These are phyloP conservation scores for Rhodophaea formosa DNA, from an alignment of 2,888 invertebrate genomes.

Conservation along the genomic window DNA sequence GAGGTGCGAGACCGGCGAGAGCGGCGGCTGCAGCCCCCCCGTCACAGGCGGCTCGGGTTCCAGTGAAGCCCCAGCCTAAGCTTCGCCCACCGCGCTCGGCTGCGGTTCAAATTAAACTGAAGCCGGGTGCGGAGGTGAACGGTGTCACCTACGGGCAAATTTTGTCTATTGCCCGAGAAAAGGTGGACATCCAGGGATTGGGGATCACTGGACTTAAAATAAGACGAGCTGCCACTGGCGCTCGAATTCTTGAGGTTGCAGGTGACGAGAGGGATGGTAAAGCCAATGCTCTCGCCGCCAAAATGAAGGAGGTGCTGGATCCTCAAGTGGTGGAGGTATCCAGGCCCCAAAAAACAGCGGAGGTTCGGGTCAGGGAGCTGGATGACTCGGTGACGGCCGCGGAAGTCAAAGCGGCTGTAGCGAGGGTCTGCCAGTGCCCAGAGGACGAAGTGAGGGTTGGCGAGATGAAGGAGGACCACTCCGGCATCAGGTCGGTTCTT, in stretches of 20 bases:
- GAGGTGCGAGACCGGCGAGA: neutral
- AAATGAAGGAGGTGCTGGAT: neutral
- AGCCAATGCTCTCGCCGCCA: neutral
- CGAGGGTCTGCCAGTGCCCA: neutral
- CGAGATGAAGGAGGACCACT: neutral
- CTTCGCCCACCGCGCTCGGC: neutral
- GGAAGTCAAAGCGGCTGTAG: too few species aligned
- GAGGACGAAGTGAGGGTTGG: neutral
- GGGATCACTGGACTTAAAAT: neutral
- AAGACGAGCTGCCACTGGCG: neutral
- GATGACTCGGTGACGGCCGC: too few species aligned
- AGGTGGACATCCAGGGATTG: neutral
- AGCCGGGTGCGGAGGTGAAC: neutral
- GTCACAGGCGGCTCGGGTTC: neutral
- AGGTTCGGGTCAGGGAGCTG: too few species aligned
- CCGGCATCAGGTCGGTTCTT: neutral
- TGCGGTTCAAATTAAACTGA: neutral
- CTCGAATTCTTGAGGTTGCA: neutral
- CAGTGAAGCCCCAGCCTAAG: neutral
- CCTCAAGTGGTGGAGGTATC: neutral
- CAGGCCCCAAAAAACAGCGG: neutral
- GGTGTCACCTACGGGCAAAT: neutral
- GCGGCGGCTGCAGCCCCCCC: neutral
- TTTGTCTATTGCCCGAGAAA: neutral
- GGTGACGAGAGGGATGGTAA: neutral